phyloP scores from a whole-genome alignment of 2,113 vertebrate species.

The Caloenas nicobarica region DNA sequence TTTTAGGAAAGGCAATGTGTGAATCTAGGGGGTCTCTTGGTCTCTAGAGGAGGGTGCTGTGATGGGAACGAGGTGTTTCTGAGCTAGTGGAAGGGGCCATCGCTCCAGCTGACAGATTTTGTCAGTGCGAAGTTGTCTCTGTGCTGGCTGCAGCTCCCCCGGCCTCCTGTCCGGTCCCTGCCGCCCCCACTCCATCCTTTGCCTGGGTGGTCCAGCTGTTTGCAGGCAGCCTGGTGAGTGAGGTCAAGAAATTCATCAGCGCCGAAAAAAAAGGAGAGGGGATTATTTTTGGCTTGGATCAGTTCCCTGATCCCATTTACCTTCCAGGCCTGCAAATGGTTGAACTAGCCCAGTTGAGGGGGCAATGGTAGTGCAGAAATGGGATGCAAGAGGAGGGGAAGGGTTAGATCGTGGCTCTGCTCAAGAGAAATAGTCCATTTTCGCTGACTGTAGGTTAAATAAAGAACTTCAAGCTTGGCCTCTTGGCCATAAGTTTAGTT shows the following conservation, averaged over 20 bases:
- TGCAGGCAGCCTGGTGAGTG: conserved; percentile 16
- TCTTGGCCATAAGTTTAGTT: background rate
- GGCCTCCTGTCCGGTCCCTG: background rate
- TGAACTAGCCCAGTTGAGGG: background rate
- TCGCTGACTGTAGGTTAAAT: background rate
- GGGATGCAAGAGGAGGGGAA: background rate
- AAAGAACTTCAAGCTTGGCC: background rate
- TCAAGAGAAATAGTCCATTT: background rate
- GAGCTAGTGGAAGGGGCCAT: background rate
- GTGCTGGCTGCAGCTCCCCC: background rate
- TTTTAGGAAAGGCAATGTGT: background rate
- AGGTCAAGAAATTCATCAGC: background rate
- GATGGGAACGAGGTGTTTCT: background rate
- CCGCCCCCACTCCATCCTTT: background rate
- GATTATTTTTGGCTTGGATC: conserved; percentile 1
- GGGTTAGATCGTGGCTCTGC: background rate
- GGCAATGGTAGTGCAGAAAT: background rate
- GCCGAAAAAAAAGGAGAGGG: background rate
- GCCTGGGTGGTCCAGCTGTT: conserved; percentile 67
- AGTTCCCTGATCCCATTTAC: background rate
- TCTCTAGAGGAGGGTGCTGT: background rate
- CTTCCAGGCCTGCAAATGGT: background rate
- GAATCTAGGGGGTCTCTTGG: rapidly evolving
- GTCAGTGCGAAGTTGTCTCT: background rate
- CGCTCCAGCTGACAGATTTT: background rate